These are phyloP conservation scores for Cheilosia urbana DNA, from an alignment of 2,888 invertebrate genomes.

Conservation along the genomic window DNA sequence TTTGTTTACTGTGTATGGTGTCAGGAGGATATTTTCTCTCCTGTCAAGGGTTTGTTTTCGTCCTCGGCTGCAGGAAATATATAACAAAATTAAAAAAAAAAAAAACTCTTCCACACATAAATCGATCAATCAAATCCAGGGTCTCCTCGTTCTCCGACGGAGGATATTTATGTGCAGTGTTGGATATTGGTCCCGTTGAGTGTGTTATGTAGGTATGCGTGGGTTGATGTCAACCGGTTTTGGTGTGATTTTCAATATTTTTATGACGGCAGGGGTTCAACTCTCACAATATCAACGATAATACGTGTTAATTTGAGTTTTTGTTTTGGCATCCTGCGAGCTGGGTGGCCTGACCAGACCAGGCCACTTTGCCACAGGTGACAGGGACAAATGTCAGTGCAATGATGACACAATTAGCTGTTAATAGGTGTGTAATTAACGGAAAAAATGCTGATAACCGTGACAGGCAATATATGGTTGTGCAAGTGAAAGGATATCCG, in stretches of 20 bases:
- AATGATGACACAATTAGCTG: constrained; percentile 65
- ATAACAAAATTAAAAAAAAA: constrained; percentile 12
- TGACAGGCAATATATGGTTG: not conserved
- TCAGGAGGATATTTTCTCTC: constrained; percentile 51
- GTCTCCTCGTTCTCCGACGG: not conserved
- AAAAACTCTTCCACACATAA: constrained; percentile 65
- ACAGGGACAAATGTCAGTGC: constrained; percentile 69
- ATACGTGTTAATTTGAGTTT: constrained; percentile 68
- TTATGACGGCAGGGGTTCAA: not conserved
- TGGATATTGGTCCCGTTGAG: not conserved
- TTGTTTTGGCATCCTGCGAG: constrained; percentile 27
- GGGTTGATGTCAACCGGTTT: not conserved
- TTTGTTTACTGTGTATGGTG: constrained; percentile 18
- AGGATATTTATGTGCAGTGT: constrained; percentile 33
- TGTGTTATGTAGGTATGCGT: not conserved
- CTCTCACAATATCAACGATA: constrained; percentile 44
- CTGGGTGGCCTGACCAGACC: not conserved
- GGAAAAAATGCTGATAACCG: constrained; percentile 50
- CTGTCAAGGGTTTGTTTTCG: constrained; percentile 48
- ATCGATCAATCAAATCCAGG: constrained; percentile 74
- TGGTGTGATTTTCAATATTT: not conserved
- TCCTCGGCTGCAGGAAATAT: constrained; percentile 19
- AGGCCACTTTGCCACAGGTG: constrained; percentile 62
- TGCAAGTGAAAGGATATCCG: constrained; percentile 24
- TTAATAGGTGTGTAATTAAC: constrained; percentile 67